Conservation (phyloP, 1,140 invertebrate species). For the Musca domestica region DNA sequence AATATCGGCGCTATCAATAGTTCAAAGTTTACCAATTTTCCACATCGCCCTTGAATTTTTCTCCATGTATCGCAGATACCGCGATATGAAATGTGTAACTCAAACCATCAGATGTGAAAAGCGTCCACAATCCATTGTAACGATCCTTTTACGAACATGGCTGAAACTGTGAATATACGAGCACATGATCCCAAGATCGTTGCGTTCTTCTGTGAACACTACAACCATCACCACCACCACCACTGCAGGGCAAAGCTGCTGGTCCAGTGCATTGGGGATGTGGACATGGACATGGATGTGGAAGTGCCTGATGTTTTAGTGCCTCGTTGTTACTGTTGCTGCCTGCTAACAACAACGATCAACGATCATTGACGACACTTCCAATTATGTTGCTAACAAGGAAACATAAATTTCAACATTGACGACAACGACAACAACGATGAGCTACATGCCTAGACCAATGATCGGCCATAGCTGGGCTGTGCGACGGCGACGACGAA, state of each 20-base stretch:
- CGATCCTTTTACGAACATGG: neutral
- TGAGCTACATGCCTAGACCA: conserved; percentile 5
- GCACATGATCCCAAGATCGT: neutral
- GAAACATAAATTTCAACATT: conserved; percentile 29
- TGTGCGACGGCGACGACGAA: neutral
- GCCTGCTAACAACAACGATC: conserved; percentile 2
- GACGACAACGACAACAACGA: conserved; percentile 21
- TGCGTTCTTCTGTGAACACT: neutral
- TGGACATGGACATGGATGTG: conserved; percentile 1
- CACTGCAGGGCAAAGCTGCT: no score
- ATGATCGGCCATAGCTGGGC: neutral
- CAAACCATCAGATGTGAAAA: conserved; percentile 14
- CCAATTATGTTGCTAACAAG: conserved; percentile 30
- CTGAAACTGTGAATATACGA: conserved; percentile 19
- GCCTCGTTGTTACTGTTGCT: neutral
- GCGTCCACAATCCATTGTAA: conserved; percentile 1
- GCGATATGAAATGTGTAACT: conserved; percentile 4
- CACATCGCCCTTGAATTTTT: neutral
- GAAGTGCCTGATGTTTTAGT: conserved; percentile 2
- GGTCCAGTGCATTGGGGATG: neutral
- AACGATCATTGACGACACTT: conserved; percentile 28
- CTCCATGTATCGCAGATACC: neutral
- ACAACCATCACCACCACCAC: no score
- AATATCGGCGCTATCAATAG: no score
- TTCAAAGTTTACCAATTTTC: no score